These are phyloP conservation scores for Lepidotrigona ventralis DNA, from an alignment of 1,140 invertebrate species.

Conservation along the genomic window DNA sequence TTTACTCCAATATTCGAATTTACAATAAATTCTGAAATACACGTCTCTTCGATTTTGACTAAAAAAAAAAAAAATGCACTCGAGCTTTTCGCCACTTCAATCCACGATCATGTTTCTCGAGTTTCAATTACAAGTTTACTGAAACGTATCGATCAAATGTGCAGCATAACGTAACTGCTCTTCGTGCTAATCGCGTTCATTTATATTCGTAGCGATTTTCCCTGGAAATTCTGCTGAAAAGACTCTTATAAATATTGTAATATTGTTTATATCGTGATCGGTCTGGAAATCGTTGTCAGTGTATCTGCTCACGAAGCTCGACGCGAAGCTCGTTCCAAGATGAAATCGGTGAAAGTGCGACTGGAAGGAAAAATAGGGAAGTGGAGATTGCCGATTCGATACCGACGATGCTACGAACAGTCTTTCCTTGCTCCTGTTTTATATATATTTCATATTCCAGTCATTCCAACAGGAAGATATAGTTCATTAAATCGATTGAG, in stretches of 20 bases:
- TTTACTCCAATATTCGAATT: too few species aligned
- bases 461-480: background rate
- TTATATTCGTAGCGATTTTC: background rate
- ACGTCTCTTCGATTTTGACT: too few species aligned
- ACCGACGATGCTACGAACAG: too few species aligned
- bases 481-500: constrained; percentile 8
- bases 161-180: background rate
- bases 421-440: background rate
- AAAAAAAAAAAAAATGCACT: too few species aligned
- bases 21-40: too few species aligned
- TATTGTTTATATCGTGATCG: too few species aligned
- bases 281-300: background rate
- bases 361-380: background rate
- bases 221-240: background rate
- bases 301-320: constrained; percentile 2
- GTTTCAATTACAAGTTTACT: background rate
- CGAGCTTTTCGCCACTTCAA: too few species aligned
- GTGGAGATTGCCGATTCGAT: constrained; percentile 24
- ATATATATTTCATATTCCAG: background rate
- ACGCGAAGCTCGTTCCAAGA: background rate
- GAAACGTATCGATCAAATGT: background rate
- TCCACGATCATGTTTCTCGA: background rate
- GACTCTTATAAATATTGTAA: too few species aligned
- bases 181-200: background rate
- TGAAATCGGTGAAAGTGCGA: constrained; percentile 40